phyloP scores from a whole-genome alignment of 2,888 invertebrate genomes.

The Litoditis marina region DNA sequence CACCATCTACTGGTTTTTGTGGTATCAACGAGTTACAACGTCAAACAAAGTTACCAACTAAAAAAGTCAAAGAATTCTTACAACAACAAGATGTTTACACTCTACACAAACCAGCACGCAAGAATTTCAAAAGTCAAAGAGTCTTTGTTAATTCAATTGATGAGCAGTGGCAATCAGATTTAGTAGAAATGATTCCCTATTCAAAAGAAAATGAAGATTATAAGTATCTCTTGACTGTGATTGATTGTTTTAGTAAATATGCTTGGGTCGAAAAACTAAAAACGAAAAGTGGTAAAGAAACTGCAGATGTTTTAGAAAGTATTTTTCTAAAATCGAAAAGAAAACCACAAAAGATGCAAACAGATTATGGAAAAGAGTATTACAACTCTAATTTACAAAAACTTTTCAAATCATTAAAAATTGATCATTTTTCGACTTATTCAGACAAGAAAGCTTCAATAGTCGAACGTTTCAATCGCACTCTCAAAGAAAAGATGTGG shows the following conservation, averaged over 20 bases:
- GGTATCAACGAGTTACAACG: too few species aligned
- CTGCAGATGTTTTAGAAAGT: conserved; percentile 27
- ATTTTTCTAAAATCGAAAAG: conserved; percentile 26
- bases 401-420: too few species aligned
- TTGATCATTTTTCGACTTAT: too few species aligned
- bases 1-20: too few species aligned
- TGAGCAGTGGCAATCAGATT: conserved; percentile 45
- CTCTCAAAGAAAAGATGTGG: conserved; percentile 36
- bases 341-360: conserved; percentile 40
- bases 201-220: too few species aligned
- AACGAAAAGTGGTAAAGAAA: conserved; percentile 36
- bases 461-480: conserved; percentile 37
- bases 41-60: too few species aligned
- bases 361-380: conserved; percentile 42
- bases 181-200: too few species aligned
- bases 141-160: conserved; percentile 30
- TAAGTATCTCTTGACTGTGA: conserved; percentile 28
- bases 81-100: too few species aligned
- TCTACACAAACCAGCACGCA: too few species aligned
- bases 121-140: too few species aligned
- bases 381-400: conserved; percentile 29
- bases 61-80: too few species aligned
- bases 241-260: conserved; percentile 40
- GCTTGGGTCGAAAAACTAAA: conserved; percentile 39
- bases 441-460: conserved; percentile 39